These are phyloP conservation scores for Ooceraea biroi DNA, from an alignment of 1,140 invertebrate genomes.

Conservation along the genomic window DNA sequence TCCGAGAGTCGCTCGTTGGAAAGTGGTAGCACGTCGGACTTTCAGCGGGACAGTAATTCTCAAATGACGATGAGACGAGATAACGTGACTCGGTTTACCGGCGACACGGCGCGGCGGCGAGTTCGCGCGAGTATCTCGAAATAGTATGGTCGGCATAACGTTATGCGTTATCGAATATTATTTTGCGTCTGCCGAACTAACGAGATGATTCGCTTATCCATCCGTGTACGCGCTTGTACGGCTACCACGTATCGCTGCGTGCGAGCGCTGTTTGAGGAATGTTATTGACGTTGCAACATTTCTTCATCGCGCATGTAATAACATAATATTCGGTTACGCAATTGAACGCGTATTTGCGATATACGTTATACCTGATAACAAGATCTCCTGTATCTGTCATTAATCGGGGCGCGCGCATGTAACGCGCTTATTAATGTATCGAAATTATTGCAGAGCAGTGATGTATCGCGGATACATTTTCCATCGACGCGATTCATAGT, in stretches of 20 bases:
- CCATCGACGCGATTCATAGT: slow-evolving; percentile 43
- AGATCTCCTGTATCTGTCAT: slow-evolving; percentile 40
- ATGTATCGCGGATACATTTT: slow-evolving; percentile 49
- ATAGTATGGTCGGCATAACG: too few relatives aligned
- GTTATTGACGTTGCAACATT: slow-evolving; percentile 31
- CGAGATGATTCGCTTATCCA: not conserved
- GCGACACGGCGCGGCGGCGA: not conserved
- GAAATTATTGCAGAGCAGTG: slow-evolving; percentile 44
- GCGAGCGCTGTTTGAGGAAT: slow-evolving; percentile 16
- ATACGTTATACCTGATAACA: slow-evolving; percentile 47
- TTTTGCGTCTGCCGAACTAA: not conserved
- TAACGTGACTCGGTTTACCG: slow-evolving; percentile 10
- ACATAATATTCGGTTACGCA: slow-evolving; percentile 24
- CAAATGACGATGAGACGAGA: not conserved
- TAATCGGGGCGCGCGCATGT: slow-evolving; percentile 25
- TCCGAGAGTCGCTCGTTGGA: slow-evolving; percentile 34
- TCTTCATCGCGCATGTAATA: slow-evolving; percentile 44
- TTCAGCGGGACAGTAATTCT: slow-evolving; percentile 19
- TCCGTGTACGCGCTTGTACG: not conserved
- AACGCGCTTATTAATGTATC: slow-evolving; percentile 38
- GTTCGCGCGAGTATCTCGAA: not conserved
- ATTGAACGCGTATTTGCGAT: slow-evolving; percentile 38
- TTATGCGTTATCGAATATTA: slow-evolving; percentile 30
- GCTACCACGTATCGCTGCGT: not conserved
- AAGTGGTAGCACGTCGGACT: slow-evolving; percentile 21